Conservation (phyloP, 2,113 vertebrate species). For the Gallinago media region DNA sequence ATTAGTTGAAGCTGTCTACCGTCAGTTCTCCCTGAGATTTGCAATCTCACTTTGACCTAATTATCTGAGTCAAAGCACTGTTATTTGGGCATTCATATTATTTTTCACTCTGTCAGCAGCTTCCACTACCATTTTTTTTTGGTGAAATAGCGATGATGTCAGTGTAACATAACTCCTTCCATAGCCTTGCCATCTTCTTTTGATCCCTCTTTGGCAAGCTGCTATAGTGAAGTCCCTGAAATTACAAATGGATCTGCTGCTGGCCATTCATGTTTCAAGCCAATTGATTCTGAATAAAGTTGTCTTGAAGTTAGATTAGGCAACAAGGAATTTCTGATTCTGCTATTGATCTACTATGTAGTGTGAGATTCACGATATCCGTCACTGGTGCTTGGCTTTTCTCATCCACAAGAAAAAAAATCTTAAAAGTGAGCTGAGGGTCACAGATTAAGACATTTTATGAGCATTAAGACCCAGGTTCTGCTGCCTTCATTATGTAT, state of each 20-base stretch:
- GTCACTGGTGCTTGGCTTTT: background rate
- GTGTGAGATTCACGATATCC: background rate
- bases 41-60: background rate
- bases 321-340: background rate
- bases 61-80: background rate
- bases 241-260: background rate
- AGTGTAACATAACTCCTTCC: background rate
- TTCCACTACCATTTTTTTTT: background rate
- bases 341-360: background rate
- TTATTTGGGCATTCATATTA: background rate
- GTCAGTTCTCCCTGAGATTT: background rate
- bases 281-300: background rate
- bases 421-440: background rate
- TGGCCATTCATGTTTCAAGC: background rate
- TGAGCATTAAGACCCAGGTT: background rate
- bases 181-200: background rate
- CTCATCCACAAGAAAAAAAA: background rate
- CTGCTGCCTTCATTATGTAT: background rate
- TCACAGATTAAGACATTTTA: background rate
- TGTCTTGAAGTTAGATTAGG: background rate
- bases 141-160: background rate
- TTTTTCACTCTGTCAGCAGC: background rate
- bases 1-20: background rate
- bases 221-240: background rate
- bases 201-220: background rate